These are phyloP conservation scores for Drosophila gunungcola DNA, from an alignment of 1,140 invertebrate species.

Conservation along the genomic window DNA sequence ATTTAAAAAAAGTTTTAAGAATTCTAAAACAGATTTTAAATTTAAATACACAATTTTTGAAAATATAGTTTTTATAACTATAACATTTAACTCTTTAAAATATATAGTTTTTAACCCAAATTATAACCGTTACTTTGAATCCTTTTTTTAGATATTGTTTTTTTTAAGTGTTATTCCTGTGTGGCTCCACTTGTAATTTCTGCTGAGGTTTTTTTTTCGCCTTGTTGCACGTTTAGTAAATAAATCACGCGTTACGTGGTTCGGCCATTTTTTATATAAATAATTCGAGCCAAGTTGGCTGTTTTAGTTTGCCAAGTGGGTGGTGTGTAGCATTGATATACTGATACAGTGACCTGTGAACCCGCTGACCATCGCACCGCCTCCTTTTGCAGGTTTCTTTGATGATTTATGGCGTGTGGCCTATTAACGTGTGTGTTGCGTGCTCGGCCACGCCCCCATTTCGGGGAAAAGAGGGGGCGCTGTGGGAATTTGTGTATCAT, in stretches of 20 bases:
- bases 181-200: constrained; percentile 71
- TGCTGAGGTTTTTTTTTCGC: constrained; percentile 70
- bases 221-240: constrained; percentile 81
- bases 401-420: constrained; percentile 81
- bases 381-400: constrained; percentile 29
- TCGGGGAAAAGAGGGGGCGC: neutral
- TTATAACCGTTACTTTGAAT: too few relatives aligned
- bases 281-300: constrained; percentile 71
- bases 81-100: too few relatives aligned
- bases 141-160: neutral
- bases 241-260: constrained; percentile 78
- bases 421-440: constrained; percentile 66
- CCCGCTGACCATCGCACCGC: constrained; percentile 49
- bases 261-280: constrained; percentile 79
- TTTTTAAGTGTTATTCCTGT: constrained; percentile 13
- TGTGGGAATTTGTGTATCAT: constrained; percentile 47
- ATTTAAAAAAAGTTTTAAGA: too few relatives aligned
- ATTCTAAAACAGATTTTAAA: too few relatives aligned
- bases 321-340: constrained; percentile 35
- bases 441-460: constrained; percentile 26
- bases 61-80: too few relatives aligned
- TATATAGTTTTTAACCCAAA: too few relatives aligned
- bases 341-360: constrained; percentile 51
- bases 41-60: too few relatives aligned
- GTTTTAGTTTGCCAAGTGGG: constrained; percentile 37